Base-by-base conservation (phyloP, 2,888 invertebrate genomes). In the Eristalis pertinax region DNA sequence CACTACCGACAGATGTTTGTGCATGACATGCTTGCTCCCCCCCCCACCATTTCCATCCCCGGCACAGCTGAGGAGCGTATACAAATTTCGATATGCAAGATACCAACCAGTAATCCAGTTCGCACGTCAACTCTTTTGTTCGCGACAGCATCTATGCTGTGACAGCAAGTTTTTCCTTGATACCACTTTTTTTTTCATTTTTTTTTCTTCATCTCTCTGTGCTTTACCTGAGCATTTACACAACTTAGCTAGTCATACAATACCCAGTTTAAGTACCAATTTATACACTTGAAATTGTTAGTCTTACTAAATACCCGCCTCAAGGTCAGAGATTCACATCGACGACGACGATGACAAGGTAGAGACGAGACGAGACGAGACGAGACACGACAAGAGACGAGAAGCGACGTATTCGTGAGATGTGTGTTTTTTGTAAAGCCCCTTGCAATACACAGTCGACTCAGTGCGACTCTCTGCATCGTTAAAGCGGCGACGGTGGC, bases 271-370 rank as follows among this genome's bases (percentile, higher is more conserved):
- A 79, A 83, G 79, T 68, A 79, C 38, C 83, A 83, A 64, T 79
- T 64, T 63, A 73, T 63, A 22, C 32, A 76, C 29, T 74, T 76
- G 41, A 79, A 68, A 58, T 69, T 65, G 67, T 84, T 68, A 78
- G 62, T 65, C 60, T 70, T 69, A 63, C 62, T 67, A 63, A 77
- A 73, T 81, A 70, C 56, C 68, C 13, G 32, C 22, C 67, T 81
- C 86, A 86, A 86, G 86, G 86, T 83, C 83, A 75, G 75, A 69
- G 77, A 83, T 75, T 72, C 74, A 74, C 70, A 58, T 35, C 67
- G 72, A 65, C 50, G 50, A 50, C 32, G 32, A 43, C 43, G n/a
- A n/a, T n/a, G 43, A 43, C 15, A 35, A 22, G 24, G 26, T 4
- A 26, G 15, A 15, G n/a, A 15, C 2, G 43, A 15, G 2, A 4